Evolutionary conservation across 2,113 vertebrate genomes (phyloP).

Genomic region (Hyaena hyaena): DNA sequence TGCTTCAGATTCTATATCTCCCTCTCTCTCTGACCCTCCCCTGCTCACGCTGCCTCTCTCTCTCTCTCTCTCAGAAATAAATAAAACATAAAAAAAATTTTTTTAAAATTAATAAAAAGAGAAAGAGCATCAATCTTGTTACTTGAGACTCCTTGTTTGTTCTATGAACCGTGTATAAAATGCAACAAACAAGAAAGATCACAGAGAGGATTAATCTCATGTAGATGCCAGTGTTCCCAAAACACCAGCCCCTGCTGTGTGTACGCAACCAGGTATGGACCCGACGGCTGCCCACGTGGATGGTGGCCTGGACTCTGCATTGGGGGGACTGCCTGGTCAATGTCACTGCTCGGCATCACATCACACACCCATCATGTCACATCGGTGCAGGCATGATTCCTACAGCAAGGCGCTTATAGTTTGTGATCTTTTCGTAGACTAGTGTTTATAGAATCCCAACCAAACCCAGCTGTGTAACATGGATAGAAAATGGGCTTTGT

Average conservation of each 20-base stretch:
- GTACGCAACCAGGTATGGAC: background rate
- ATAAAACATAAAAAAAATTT: too few relatives aligned
- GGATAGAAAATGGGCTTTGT: background rate
- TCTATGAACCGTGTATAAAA: background rate
- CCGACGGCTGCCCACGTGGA: accelerated
- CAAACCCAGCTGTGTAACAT: background rate
- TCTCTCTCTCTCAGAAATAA: too few relatives aligned
- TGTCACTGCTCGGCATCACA: accelerated
- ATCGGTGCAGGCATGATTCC: background rate
- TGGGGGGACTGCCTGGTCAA: background rate
- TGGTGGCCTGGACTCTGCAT: too few relatives aligned
- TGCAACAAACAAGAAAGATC: background rate
- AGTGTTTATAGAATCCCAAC: background rate
- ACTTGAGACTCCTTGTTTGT: background rate
- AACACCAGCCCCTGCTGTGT: too few relatives aligned
- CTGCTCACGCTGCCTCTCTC: too few relatives aligned
- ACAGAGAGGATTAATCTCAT: background rate
- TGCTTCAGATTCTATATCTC: too few relatives aligned
- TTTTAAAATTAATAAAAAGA: background rate
- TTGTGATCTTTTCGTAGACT: background rate
- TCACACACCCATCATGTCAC: too few relatives aligned
- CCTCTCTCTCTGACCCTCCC: too few relatives aligned
- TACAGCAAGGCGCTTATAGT: background rate
- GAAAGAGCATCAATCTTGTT: background rate
- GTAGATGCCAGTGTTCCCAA: background rate